Evolutionary conservation across 2,797 vertebrate species (phyloP), one percentile per base, ranked within the genome.

Genomic region (Psittacula derbiana): DNA sequence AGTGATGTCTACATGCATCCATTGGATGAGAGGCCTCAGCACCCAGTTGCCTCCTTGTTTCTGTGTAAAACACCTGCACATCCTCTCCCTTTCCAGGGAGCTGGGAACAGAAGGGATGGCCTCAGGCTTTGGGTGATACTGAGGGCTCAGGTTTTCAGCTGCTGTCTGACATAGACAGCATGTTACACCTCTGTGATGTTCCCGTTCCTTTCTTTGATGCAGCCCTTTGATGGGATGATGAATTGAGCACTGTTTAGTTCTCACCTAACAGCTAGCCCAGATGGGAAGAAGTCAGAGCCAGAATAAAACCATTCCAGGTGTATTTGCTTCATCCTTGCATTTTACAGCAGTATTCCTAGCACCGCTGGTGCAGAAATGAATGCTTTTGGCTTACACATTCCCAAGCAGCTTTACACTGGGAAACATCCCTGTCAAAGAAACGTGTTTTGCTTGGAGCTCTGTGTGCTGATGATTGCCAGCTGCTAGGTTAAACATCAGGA

Each of bases 1-100:
- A 33, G 20, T 2, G 1, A 28, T 5, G 1, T 40, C 86, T 4
- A 2, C 25, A 14, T 0, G 2, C 0, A 2, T 10, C 5, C 4
- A 2, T 12, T 25, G 58, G 30, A 11, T 12, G 16, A 86, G 30
- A 44, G 19, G 4, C n/a, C 61, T 28, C 61, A 31, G 6, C 4
- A 25, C 12, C 6, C 60, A 6, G 10, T 3, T 52, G 16, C 19
- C 33, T 69, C 71, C 38, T 52, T 53, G 23, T 33, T 69, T 67
- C 40, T 58, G 8, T 23, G 0, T 3, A 23, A 6, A 24, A 64
- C 8, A 14, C 12, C 18, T 38, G 12, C 16, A 2, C 2, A 7
- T 38, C 31, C 23, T 60, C 50, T n/a, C 21, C 46, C 57, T 30
- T 64, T 31, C 28, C 57, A 60, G 36, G 5, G 13, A 58, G 43